A percentile compares a stretch with the other conserved stretches of the same genome.
phyloP scores from a whole-genome alignment of 2,888 invertebrate species.

The Eristalis intricaria region DNA sequence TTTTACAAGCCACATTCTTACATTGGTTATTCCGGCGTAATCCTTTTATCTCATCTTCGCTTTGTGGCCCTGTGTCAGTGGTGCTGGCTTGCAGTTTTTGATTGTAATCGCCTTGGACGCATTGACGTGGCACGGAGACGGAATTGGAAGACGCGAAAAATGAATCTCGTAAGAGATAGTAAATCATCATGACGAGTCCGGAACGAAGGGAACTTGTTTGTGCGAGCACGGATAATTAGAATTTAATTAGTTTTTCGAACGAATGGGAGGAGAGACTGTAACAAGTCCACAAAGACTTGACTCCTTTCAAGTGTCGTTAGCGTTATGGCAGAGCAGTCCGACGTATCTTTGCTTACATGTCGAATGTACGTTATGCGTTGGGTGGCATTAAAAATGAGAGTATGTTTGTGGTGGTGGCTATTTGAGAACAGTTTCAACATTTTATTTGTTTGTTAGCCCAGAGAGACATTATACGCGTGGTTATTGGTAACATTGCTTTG shows the following conservation, averaged over 20 bases:
- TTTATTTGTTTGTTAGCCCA: neutral
- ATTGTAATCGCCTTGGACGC: conserved; percentile 1
- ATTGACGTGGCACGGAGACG: neutral
- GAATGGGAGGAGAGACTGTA: neutral
- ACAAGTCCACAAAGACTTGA: neutral
- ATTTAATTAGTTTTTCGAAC: neutral
- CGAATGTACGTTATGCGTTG: neutral
- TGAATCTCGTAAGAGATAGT: neutral
- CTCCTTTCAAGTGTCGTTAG: neutral
- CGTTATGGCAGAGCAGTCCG: neutral
- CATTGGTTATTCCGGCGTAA: conserved; percentile 55
- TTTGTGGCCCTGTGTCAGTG: neutral
- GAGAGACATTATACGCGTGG: too few species aligned
- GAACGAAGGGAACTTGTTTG: neutral
- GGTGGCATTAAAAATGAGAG: neutral
- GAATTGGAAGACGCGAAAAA: neutral
- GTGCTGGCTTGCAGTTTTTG: conserved; percentile 10
- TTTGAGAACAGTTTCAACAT: neutral
- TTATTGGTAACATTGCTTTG: too few species aligned
- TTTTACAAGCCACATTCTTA: conserved; percentile 49
- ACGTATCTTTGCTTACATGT: neutral
- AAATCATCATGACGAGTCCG: neutral
- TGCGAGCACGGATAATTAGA: neutral
- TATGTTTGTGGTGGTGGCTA: neutral
- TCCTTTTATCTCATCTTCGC: conserved; percentile 53